phyloP scores from a whole-genome alignment of 1,140 invertebrate genomes.

The Drosophila nasuta region DNA sequence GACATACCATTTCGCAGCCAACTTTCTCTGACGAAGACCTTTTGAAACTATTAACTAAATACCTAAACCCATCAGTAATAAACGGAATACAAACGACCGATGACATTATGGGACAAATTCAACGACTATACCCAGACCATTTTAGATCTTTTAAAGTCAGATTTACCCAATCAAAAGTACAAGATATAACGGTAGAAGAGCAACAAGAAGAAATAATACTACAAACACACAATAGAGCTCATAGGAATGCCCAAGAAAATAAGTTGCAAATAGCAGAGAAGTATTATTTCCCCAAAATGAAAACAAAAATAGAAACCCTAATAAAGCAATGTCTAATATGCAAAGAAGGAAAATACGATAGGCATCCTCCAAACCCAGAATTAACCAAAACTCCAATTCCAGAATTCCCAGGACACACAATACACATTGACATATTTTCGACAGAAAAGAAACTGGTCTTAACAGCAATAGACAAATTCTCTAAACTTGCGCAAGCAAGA shows the following conservation, averaged over 20 bases:
- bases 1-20: not conserved
- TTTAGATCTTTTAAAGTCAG: slow-evolving; percentile 26
- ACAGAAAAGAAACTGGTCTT: slow-evolving; percentile 19
- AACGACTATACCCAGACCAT: slow-evolving; percentile 34
- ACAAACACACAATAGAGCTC: slow-evolving; percentile 41
- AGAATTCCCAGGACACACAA: slow-evolving; percentile 30
- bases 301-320: slow-evolving; percentile 22
- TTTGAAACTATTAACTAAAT: slow-evolving; percentile 5
- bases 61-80: slow-evolving; percentile 32
- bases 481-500: slow-evolving; percentile 28
- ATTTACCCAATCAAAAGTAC: not conserved
- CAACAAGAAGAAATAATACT: slow-evolving; percentile 15
- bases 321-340: slow-evolving; percentile 36
- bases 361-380: slow-evolving; percentile 14
- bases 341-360: slow-evolving; percentile 48
- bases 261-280: slow-evolving; percentile 36
- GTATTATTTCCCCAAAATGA: slow-evolving; percentile 49
- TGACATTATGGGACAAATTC: slow-evolving; percentile 31
- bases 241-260: slow-evolving; percentile 43
- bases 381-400: slow-evolving; percentile 39
- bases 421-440: slow-evolving; percentile 49
- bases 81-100: slow-evolving; percentile 35
- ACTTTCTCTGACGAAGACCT: not conserved
- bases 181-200: not conserved
- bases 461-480: slow-evolving; percentile 46